Percentiles rank a stretch among this genome's conserved stretches.
Evolutionary conservation across 2,113 vertebrate species (phyloP).

Genomic region (Cisticola juncidis): DNA sequence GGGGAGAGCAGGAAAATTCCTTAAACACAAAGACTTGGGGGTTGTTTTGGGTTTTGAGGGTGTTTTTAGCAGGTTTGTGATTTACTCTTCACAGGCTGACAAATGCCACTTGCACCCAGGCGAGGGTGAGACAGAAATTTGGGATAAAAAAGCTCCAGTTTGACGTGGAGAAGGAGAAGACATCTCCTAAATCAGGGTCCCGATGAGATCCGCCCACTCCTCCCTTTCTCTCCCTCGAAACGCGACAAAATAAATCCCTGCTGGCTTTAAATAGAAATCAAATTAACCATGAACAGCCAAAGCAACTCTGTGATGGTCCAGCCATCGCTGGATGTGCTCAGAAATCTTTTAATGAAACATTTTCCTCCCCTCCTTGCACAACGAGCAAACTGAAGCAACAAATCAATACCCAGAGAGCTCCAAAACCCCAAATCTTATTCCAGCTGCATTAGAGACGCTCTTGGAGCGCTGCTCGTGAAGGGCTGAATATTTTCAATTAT

Average conservation of each 20-base stretch:
- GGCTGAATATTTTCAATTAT: not conserved
- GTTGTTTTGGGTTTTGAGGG: not conserved
- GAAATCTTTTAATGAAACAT: not conserved
- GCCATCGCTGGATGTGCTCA: not conserved
- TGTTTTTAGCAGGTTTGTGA: not conserved
- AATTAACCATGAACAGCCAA: not conserved
- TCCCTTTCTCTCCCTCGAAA: not conserved
- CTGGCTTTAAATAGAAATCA: not conserved
- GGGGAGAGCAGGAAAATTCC: not conserved
- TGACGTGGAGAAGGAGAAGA: not conserved
- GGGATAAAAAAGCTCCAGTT: not conserved
- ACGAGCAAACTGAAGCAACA: not conserved
- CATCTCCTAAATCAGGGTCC: not conserved
- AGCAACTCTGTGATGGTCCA: not conserved
- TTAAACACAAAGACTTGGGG: not conserved
- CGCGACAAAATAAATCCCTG: not conserved
- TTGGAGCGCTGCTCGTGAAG: not conserved
- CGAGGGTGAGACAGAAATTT: not conserved
- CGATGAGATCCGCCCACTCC: not conserved
- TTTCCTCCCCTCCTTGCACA: not conserved
- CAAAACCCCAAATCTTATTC: not conserved
- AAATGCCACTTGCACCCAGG: not conserved
- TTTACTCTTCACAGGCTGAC: not conserved
- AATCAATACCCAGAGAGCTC: conserved; percentile 3
- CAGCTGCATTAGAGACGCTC: not conserved